Conservation (phyloP, 2,888 invertebrate genomes). For the Drosophila nr. fundita region DNA sequence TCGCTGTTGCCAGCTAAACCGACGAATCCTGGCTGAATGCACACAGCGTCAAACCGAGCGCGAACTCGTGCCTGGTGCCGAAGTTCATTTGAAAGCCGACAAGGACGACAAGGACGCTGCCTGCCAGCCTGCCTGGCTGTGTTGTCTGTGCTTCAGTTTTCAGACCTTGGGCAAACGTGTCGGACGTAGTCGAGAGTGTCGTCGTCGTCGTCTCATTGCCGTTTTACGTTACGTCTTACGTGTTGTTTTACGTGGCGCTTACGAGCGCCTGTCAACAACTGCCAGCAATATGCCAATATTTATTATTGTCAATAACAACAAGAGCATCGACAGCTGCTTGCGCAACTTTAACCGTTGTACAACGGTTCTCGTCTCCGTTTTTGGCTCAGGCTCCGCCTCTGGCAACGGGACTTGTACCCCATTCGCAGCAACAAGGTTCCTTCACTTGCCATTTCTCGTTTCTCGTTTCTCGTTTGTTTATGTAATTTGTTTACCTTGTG, state of each 20-base stretch:
- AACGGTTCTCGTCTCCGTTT: neutral
- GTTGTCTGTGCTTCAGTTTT: conserved; percentile 71
- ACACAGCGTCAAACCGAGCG: conserved; percentile 39
- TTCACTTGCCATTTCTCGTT: conserved; percentile 43
- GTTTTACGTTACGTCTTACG: conserved; percentile 71
- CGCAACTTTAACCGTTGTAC: conserved; percentile 7
- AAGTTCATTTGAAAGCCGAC: conserved; percentile 19
- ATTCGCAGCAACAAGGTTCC: conserved; percentile 61
- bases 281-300: conserved; percentile 69
- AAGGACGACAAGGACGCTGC: conserved; percentile 26
- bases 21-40: conserved; percentile 76
- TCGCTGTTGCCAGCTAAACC: conserved; percentile 55
- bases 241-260: conserved; percentile 31
- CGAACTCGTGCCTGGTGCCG: conserved; percentile 26
- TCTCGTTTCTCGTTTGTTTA: conserved; percentile 64
- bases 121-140: conserved; percentile 17
- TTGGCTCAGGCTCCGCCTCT: neutral
- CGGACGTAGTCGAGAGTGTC: conserved; percentile 65
- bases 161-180: conserved; percentile 82
- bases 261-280: conserved; percentile 29
- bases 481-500: conserved; percentile 72
- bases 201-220: conserved; percentile 24
- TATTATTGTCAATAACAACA: conserved; percentile 63
- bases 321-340: conserved; percentile 31
- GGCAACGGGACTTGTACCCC: conserved; percentile 9